Evolutionary conservation across 2,113 vertebrate species (phyloP), one percentile per base, ranked within the genome.

Genomic region (Polypterus bichir): DNA sequence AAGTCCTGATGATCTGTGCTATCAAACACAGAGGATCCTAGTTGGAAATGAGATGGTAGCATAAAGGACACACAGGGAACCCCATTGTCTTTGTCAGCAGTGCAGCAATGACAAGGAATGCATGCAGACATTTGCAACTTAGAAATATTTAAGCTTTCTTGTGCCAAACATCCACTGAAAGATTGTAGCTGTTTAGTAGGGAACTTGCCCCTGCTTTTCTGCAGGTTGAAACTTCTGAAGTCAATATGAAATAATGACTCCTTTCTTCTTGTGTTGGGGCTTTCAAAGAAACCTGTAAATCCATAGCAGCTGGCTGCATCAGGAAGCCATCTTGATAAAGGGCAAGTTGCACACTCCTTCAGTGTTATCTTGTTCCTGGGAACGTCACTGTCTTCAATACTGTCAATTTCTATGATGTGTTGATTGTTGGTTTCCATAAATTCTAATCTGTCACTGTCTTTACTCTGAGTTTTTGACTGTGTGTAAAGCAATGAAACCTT

Each of bases 221-320:
- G 77, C 51, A 83, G 69, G 2, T 64, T 57, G 57, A 79, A 79
- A 59, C 57, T 59, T 3, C 76, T 68, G 7, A 69, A 7, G 7
- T 70, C 64, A 8, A 76, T 76, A 62, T 79, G 84, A 64, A 88
- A 86, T 70, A 86, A 59, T 54, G 84, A 86, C 70, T 88, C 86
- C 60, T 86, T 86, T 51, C 83, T 72, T 4, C 80, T 68, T 9
- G 83, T 88, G 73, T 86, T 84, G 3, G 77, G 81, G 60, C 81
- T 80, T 61, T 86, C 84, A 11, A 77, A 79, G 3, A 84, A 67
- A 44, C 78, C 79, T 3, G 69, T 65, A 66, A 84, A 61, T 5
- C 76, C 78, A 1, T 76, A 84, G 5, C 65, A 67, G 54, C 81
- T 71, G 63, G 73, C 71, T 67, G 77, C 76, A 49, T 77, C 67